A percentile compares a stretch with the other conserved stretches of the same genome.
phyloP scores from a whole-genome alignment of 2,888 invertebrate species.

The Caenorhabditis sp. region DNA sequence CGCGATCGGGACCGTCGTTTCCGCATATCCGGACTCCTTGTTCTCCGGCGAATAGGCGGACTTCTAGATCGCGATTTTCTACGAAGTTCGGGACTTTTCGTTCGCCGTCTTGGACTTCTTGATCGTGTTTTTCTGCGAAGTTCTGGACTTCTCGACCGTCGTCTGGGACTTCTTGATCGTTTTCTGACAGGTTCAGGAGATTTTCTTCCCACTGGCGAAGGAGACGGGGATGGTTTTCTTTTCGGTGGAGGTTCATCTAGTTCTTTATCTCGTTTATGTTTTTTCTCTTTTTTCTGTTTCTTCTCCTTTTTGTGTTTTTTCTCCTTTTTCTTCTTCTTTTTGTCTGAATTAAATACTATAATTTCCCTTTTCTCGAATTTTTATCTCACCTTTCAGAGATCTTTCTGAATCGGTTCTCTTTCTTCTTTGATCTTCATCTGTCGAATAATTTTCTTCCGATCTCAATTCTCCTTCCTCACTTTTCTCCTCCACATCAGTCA shows the following conservation, averaged over 20 bases:
- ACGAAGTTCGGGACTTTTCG: neutral
- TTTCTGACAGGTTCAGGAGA: neutral
- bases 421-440: conserved; percentile 15
- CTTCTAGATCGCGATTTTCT: neutral
- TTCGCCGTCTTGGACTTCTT: neutral
- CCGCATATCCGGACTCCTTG: neutral
- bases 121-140: neutral
- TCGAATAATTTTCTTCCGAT: neutral
- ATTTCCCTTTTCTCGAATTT: neutral
- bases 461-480: conserved; percentile 7
- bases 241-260: conserved; percentile 23
- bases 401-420: conserved; percentile 21
- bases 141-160: neutral
- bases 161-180: neutral
- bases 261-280: conserved; percentile 52
- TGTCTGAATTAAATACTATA: neutral
- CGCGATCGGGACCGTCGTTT: neutral
- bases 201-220: neutral
- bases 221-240: neutral
- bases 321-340: conserved; percentile 35
- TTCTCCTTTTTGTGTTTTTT: conserved; percentile 24
- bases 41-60: neutral
- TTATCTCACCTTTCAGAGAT: conserved; percentile 14
- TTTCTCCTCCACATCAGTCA: conserved; percentile 14
- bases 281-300: conserved; percentile 47